Evolutionary conservation across 2,888 invertebrate genomes (phyloP), one percentile per base, ranked within the genome.

Genomic region (Phasia obesa): DNA sequence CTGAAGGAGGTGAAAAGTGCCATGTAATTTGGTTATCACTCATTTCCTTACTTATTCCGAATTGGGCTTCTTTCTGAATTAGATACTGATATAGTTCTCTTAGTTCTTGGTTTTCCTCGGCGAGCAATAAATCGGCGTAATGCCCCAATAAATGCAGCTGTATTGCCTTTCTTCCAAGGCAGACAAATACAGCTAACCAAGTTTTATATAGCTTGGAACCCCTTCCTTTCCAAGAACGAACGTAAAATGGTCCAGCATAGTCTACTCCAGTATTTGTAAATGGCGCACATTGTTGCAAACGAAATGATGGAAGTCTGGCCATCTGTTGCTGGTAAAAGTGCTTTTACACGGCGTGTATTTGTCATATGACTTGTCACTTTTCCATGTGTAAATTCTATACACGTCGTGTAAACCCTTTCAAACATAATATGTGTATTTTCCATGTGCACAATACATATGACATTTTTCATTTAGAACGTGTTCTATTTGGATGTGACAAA

Each of bases 211-310:
- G 15, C 6, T 25, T 53, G 13, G 25, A 53, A 2, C 51, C 51
- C 4, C 51, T 23, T 9, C 51, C 51, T 15, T 53, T 53, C 51
- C 51, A 53, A 11, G 25, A 53, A 13, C 51, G 51, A 23, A 51
- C 15, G 27, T 27, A 27, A 27, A 51, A 23, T 15, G 51, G 51
- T 5, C 25, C 51, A 0, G 51, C 51, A 15, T 25, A 53, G 13
- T 53, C 51, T 3, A 51, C 51, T 13, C 51, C 25, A 3, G 51
- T 51, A 25, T 51, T 51, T 6, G 21, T 25, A 21, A 51, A 51
- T 1, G 51, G 25, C 13, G 51, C 13, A 2, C 23, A 25, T 25
- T 51, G 51, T 15, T 51, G 51, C 13, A 25, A 6, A 49, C 49
- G 42, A 42, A 1, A 42, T 4, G 4, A 9, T 13, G 42, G 42